Base-by-base conservation (phyloP, 2,797 vertebrate species). In the Smutsia gigantea region DNA sequence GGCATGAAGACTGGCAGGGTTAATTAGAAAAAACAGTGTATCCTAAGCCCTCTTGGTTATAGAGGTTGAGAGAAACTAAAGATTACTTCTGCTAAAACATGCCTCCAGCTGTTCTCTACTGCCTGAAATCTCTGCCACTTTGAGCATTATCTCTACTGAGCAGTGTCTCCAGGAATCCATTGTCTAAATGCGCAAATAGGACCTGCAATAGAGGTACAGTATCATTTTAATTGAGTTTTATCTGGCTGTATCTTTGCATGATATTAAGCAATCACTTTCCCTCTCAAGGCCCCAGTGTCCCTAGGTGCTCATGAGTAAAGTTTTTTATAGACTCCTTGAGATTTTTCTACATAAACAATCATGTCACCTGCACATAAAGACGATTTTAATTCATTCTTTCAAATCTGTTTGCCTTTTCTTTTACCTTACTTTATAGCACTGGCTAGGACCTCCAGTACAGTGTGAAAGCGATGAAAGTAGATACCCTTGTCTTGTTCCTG, bases 311-410 rank as follows among this genome's bases (percentile, higher is more conserved):
- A 12, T 53, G 51, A 89, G 34, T 93, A 79, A 23, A 6, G 13
- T 92, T 34, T 92, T 93, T 71, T 25, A 88, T 31, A 84, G 57
- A 61, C 69, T 51, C 75, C 83, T 71, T 75, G 46, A 93, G 17
- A 69, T 84, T 49, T 84, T 59, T 90, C 69, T 59, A 31, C 29
- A 5, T 78, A 64, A 92, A 53, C 7, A 78, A 27, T 75, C 77
- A 29, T 46, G 31, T 63, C 42, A 27, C 27, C 63, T 90, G n/a
- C 46, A 75, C 55, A 42, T 68, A 57, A 87, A 87, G 37, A 66
- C 12, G 12, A 2, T 13, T 88, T 53, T 59, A 87, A 59, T 66
- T 57, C 46, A 79, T 55, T 61, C 46, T 86, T 57, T 61, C 53
- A 7, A 57, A 25, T 25, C 11, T 37, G 8, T 29, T 21, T 49